Percentiles rank a stretch among this genome's conserved stretches.
phyloP scores from a whole-genome alignment of 2,797 vertebrate genomes.

The Gorsachius magnificus region DNA sequence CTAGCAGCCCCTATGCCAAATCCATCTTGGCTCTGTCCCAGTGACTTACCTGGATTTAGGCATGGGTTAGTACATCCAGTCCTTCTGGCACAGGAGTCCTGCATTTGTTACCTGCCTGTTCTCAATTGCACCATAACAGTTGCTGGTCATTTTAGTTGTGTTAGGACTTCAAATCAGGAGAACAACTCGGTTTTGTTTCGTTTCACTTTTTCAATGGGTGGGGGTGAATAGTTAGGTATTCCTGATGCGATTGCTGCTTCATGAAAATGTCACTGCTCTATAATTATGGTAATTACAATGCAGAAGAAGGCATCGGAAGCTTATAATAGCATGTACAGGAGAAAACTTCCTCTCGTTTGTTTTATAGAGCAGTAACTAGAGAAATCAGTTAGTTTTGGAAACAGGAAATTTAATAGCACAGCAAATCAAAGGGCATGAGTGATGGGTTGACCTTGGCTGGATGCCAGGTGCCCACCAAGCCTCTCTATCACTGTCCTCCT shows the following conservation, averaged over 20 bases:
- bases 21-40: not conserved
- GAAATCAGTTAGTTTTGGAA: not conserved
- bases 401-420: not conserved
- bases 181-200: not conserved
- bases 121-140: not conserved
- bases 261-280: not conserved
- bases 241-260: not conserved
- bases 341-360: not conserved
- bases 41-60: not conserved
- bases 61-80: not conserved
- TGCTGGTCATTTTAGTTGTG: not conserved
- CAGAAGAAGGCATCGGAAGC: not conserved
- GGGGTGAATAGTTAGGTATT: not conserved
- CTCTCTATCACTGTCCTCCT: no score
- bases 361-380: not conserved
- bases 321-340: not conserved
- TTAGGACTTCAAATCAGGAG: not conserved
- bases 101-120: not conserved
- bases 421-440: not conserved
- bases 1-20: not conserved
- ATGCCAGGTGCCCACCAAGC: no score
- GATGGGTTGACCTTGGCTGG: no score
- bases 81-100: not conserved
- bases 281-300: not conserved
- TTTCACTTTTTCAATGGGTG: not conserved